phyloP scores from a whole-genome alignment of 2,113 vertebrate species.

The Nycticorax nycticorax region DNA sequence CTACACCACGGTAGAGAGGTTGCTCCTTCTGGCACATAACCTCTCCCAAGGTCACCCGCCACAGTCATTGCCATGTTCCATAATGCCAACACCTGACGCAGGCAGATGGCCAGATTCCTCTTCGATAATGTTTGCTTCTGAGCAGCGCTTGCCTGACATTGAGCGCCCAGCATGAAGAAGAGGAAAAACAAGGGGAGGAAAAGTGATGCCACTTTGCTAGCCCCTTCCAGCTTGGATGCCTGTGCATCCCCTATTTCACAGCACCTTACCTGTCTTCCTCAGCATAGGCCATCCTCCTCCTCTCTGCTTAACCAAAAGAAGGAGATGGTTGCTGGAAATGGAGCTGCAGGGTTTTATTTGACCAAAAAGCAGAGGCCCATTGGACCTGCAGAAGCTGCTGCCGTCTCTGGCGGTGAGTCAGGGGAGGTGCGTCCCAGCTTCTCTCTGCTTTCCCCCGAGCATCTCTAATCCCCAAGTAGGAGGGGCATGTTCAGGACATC shows the following conservation, averaged over 20 bases:
- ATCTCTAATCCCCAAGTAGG: slow-evolving; percentile 9
- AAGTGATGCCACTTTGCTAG: background rate
- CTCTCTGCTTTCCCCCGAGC: background rate
- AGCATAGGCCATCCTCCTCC: slow-evolving; percentile 58
- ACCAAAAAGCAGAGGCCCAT: background rate
- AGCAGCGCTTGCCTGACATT: slow-evolving; percentile 36
- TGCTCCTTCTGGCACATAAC: background rate
- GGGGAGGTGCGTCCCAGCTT: slow-evolving; percentile 13
- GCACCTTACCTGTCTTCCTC: slow-evolving; percentile 60
- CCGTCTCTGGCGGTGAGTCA: background rate
- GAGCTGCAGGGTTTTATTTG: background rate
- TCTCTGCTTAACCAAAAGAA: background rate
- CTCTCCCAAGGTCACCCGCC: slow-evolving; percentile 54
- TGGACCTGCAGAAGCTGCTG: background rate
- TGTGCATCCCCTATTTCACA: background rate
- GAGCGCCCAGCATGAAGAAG: slow-evolving; percentile 37
- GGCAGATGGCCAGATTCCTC: slow-evolving; percentile 40
- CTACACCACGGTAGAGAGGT: background rate
- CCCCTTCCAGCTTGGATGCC: background rate
- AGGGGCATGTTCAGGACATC: slow-evolving; percentile 26
- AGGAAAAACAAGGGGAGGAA: slow-evolving; percentile 30
- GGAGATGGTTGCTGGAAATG: slow-evolving; percentile 16
- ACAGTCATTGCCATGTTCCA: slow-evolving; percentile 8
- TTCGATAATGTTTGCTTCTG: slow-evolving; percentile 52
- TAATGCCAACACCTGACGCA: slow-evolving; percentile 33